These are phyloP conservation scores for Octonoba sinensis DNA, from an alignment of 2,888 invertebrate genomes.

Conservation along the genomic window DNA sequence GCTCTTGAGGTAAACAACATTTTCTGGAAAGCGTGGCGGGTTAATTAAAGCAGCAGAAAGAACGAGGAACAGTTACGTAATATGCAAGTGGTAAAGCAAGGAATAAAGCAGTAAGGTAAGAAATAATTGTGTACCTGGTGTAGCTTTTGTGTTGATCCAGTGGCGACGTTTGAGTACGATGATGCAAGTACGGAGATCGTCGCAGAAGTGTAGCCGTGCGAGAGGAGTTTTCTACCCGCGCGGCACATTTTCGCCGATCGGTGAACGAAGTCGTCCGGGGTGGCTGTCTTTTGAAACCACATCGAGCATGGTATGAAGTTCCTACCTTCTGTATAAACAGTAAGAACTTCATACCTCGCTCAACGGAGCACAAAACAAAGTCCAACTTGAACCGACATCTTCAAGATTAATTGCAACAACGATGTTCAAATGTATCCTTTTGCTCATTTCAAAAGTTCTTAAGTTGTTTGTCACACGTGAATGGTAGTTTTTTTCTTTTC, in stretches of 20 bases:
- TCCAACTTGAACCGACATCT: not conserved
- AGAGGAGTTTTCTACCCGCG: slow-evolving; percentile 29
- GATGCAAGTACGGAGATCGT: slow-evolving; percentile 13
- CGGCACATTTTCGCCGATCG: not conserved
- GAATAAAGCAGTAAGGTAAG: not conserved
- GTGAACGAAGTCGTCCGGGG: not conserved
- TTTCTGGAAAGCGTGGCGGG: not conserved
- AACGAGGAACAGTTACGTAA: slow-evolving; percentile 9
- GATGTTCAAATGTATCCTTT: too few species aligned
- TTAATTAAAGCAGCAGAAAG: slow-evolving; percentile 25
- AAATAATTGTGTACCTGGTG: not conserved
- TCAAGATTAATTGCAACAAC: too few species aligned
- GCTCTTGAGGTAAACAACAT: slow-evolving; percentile 9
- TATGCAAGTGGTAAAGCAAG: not conserved
- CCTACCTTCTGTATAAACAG: slow-evolving; percentile 64
- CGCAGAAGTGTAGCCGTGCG: slow-evolving; percentile 19
- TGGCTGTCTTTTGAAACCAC: slow-evolving; percentile 39
- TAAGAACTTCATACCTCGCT: slow-evolving; percentile 65
- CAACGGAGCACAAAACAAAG: slow-evolving; percentile 41
- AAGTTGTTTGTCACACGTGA: too few species aligned
- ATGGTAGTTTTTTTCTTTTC: too few species aligned
- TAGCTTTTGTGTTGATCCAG: not conserved
- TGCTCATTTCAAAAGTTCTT: too few species aligned
- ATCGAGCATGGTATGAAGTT: slow-evolving; percentile 65
- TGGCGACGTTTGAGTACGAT: not conserved